phyloP scores from a whole-genome alignment of 2,113 vertebrate species.

The Pluvianellus socialis region DNA sequence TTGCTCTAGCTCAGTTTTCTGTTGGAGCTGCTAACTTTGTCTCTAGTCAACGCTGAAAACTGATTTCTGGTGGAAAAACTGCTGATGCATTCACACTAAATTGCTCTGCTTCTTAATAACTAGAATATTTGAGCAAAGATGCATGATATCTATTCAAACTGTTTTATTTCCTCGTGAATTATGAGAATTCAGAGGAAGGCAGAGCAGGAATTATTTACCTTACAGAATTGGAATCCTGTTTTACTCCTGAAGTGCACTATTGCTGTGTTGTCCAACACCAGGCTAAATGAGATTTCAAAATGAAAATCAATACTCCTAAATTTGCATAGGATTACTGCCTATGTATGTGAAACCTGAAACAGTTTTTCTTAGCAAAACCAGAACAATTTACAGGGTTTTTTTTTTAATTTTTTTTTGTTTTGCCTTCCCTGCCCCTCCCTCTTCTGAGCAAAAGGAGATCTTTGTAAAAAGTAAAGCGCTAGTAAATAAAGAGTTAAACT shows the following conservation, averaged over 20 bases:
- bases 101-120: not conserved
- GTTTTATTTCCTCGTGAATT: not conserved
- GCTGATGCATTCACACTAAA: not conserved
- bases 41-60: not conserved
- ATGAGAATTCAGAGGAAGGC: not conserved
- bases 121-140: not conserved
- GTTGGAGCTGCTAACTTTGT: not conserved
- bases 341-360: not conserved
- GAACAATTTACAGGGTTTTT: not conserved
- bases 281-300: not conserved
- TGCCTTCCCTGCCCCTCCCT: not conserved
- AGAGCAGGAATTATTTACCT: not conserved
- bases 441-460: slow-evolving; percentile 26
- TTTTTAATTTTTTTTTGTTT: not conserved
- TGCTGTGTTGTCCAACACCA: not conserved
- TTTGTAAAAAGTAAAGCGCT: slow-evolving; percentile 62
- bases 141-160: not conserved
- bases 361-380: not conserved
- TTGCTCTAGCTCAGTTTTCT: not conserved
- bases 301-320: not conserved
- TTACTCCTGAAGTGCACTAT: not conserved
- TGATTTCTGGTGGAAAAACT: not conserved
- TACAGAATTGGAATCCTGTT: not conserved
- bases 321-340: not conserved
- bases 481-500: slow-evolving; percentile 82